Evolutionary conservation across 2,888 invertebrate species (phyloP), one percentile per base, ranked within the genome.

Genomic region (Villa cingulata): DNA sequence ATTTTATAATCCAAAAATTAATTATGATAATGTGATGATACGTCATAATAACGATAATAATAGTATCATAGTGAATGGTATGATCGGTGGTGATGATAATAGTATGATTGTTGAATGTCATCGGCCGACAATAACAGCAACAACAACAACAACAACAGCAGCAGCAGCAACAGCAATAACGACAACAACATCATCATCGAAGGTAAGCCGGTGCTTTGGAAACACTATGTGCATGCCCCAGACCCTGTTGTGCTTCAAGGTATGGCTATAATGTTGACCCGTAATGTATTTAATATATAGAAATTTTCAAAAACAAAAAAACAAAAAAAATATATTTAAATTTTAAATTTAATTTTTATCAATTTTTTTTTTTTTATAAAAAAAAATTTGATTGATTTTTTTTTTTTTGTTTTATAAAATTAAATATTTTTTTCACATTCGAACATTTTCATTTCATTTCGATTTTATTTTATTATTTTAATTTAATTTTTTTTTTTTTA

Each of bases 231-330:
- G 83, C 83, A 83, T 83, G 83, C 83, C 83, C 73, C 75, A 71
- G 71, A 77, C 81, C 78, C 81, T 83, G 76, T 81, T 83, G 76
- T 84, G 83, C 82, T 83, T 83, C 77, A 83, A 84, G 83, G 83
- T 84, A 81, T 72, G 75, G 74, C 73, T 72, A 60, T 61, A 58
- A 61, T 56, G 23, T 59, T 58, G 57, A 62, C 63, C 61, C 61
- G 66, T 62, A 64, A 62, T 62, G 64, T 67, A 64, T 64, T 66
- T 66, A 64, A 66, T 66, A 63, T 61, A 57, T 62, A 54, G 61
- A 63, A 54, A 58, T 55, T 51, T 54, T 48, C 9, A 23, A 7
- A 49, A 41, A 45, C 39, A 46, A 42, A 48, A 53, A 48, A 43
- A 48, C 23, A 43, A 50, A 44, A 48, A 43, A 50, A 17, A 29